phyloP scores from a whole-genome alignment of 2,888 invertebrate genomes.

The Caenorhabditis becei region DNA sequence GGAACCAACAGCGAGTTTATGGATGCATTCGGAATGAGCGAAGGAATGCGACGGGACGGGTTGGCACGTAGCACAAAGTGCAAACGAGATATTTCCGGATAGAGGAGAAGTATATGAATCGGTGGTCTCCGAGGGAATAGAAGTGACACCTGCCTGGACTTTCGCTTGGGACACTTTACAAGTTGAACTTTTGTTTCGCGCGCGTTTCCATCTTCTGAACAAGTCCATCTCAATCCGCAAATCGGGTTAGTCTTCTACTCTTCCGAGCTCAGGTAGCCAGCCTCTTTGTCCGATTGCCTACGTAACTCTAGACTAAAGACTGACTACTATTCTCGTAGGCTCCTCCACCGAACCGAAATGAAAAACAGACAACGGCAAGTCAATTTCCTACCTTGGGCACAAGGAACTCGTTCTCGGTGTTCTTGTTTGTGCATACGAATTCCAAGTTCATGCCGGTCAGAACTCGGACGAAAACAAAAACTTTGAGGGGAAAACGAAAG shows the following conservation, averaged over 20 bases:
- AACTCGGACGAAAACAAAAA: neutral
- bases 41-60: slow-evolving; percentile 16
- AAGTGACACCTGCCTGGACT: too few species aligned
- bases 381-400: slow-evolving; percentile 33
- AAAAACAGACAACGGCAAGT: neutral
- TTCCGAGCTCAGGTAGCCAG: neutral
- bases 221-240: too few species aligned
- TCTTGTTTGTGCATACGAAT: slow-evolving; percentile 38
- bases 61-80: slow-evolving; percentile 25
- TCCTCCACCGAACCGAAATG: neutral
- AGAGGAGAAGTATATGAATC: neutral
- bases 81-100: neutral
- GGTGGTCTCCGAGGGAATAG: too few species aligned
- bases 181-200: too few species aligned
- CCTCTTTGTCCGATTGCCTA: neutral
- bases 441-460: slow-evolving; percentile 44
- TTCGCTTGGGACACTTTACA: too few species aligned
- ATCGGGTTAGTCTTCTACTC: too few species aligned
- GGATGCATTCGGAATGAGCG: slow-evolving; percentile 41
- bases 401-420: slow-evolving; percentile 23
- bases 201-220: too few species aligned
- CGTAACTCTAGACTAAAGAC: slow-evolving; percentile 5
- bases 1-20: neutral
- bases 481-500: neutral
- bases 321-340: neutral